phyloP scores from a whole-genome alignment of 2,113 vertebrate genomes.

The Vanacampus margaritifer region DNA sequence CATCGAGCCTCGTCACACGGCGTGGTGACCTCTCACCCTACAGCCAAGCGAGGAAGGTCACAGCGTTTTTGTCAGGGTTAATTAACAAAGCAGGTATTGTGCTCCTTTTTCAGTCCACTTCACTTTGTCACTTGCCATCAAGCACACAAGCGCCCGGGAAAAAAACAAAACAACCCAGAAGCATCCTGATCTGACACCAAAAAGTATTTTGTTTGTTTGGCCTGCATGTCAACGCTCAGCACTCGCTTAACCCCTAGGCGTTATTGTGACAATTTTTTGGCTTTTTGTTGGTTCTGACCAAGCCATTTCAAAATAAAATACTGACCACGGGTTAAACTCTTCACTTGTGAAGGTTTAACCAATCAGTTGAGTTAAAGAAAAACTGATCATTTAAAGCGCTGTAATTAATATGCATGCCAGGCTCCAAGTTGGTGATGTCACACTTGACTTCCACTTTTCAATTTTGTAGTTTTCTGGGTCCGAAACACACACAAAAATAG shows the following conservation, averaged over 20 bases:
- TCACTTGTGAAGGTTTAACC: constrained; percentile 16
- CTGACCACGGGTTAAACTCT: too few species aligned
- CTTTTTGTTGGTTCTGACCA: too few species aligned
- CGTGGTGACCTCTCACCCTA: constrained; percentile 4
- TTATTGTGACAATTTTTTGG: too few species aligned
- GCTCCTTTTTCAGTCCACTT: constrained; percentile 43
- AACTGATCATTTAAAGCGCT: too few species aligned
- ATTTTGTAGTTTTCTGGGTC: too few species aligned
- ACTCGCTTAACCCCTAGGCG: too few species aligned
- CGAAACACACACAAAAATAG: too few species aligned
- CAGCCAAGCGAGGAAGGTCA: constrained; percentile 22
- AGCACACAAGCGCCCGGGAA: constrained; percentile 54
- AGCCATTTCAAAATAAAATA: too few species aligned
- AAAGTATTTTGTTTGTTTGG: constrained; percentile 61
- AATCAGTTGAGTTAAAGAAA: constrained; percentile 21
- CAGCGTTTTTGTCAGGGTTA: constrained; percentile 51
- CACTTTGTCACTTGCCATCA: constrained; percentile 50
- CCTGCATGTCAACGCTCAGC: constrained; percentile 22
- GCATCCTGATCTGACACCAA: constrained; percentile 58
- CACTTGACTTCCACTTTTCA: constrained; percentile 1
- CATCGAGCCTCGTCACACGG: constrained; percentile 12
- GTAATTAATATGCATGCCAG: too few species aligned
- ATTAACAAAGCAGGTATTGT: constrained; percentile 61
- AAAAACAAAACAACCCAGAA: background rate
- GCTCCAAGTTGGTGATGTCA: background rate